Conservation (phyloP, 2,888 invertebrate genomes). For the Sinotaia quadrata region DNA sequence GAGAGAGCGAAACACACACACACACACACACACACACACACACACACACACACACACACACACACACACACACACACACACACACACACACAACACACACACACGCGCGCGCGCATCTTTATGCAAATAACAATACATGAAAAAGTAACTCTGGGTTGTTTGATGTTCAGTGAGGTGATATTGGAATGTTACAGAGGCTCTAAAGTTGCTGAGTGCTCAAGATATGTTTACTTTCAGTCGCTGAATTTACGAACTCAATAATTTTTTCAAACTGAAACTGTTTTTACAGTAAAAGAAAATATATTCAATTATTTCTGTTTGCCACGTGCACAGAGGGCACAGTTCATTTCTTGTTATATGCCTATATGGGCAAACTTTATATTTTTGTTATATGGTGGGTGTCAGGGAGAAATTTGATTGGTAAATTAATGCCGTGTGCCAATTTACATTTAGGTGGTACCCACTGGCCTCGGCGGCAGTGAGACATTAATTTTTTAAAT, state of each 20-base stretch:
- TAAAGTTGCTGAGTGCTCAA: no score
- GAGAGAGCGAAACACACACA: not conserved
- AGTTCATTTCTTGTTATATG: not conserved
- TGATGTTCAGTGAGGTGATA: no score
- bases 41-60: slow-evolving; percentile 1
- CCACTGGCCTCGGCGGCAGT: no score
- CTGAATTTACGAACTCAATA: no score
- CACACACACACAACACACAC: no score
- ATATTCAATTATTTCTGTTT: not conserved
- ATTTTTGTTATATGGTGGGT: not conserved
- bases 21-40: not conserved
- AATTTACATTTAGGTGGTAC: no score
- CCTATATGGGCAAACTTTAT: not conserved
- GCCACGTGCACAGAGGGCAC: not conserved
- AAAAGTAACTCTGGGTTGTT: no score
- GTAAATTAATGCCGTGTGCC: not conserved
- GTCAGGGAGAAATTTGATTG: not conserved
- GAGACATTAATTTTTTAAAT: no score
- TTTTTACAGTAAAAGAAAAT: not conserved
- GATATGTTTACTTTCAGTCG: no score
- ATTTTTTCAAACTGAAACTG: no score
- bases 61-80: no score
- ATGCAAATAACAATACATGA: slow-evolving; percentile 8
- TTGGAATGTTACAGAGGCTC: no score
- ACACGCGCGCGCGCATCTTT: slow-evolving; percentile 25